A percentile compares a stretch with the other conserved stretches of the same genome.
phyloP scores from a whole-genome alignment of 2,113 vertebrate species.

The Rhabdomys dilectus region DNA sequence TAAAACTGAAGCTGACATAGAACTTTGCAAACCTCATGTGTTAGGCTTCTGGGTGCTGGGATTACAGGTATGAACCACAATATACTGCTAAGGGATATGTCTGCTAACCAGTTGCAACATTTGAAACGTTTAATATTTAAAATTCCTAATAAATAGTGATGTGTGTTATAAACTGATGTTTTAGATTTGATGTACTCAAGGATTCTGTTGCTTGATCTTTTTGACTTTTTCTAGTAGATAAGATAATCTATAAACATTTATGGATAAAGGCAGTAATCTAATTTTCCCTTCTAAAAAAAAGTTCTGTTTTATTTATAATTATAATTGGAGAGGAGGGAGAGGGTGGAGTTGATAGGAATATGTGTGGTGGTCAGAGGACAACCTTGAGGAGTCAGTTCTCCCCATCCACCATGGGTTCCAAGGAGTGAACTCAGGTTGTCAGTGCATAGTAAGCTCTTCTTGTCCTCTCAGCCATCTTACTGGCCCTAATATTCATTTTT shows the following conservation, averaged over 20 bases:
- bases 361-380: neutral
- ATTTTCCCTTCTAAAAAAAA: constrained; percentile 1
- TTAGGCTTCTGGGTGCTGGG: neutral
- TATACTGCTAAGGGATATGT: neutral
- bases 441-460: too few relatives aligned
- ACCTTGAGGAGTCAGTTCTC: neutral
- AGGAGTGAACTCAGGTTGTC: neutral
- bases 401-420: neutral
- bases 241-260: neutral
- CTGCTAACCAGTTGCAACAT: neutral
- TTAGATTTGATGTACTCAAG: constrained; percentile 27
- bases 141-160: constrained; percentile 11
- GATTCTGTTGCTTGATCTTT: constrained; percentile 28
- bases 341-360: neutral
- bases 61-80: neutral
- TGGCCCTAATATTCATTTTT: neutral
- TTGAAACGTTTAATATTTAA: neutral
- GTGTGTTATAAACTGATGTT: neutral
- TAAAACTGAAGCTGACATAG: neutral
- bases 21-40: neutral
- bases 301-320: neutral
- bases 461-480: neutral
- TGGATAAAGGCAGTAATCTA: neutral
- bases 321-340: neutral
- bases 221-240: constrained; percentile 20